These are phyloP conservation scores for Brachionus angularis DNA, from an alignment of 1,140 invertebrate species.

Conservation along the genomic window DNA sequence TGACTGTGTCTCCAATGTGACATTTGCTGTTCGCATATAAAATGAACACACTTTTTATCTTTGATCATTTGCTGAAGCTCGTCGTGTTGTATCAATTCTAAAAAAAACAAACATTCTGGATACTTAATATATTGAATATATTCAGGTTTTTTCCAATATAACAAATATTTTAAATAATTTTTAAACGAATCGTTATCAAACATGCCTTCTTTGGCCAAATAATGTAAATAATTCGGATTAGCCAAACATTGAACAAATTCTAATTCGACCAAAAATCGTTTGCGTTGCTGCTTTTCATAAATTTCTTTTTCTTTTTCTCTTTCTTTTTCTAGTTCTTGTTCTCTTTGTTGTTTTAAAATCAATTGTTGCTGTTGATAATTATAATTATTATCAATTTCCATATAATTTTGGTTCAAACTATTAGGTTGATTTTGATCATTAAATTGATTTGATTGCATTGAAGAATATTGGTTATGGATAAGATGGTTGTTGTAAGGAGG, in stretches of 20 bases:
- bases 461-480: not conserved
- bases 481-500: not conserved
- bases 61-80: slow-evolving; percentile 16
- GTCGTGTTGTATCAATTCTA: slow-evolving; percentile 24
- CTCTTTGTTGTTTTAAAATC: not conserved
- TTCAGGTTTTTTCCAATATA: slow-evolving; percentile 40
- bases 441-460: not conserved
- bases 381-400: not conserved
- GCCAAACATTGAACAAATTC: slow-evolving; percentile 44
- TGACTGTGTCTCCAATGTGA: not conserved
- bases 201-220: slow-evolving; percentile 27
- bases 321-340: slow-evolving; percentile 31
- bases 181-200: slow-evolving; percentile 36
- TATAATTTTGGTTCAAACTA: not conserved
- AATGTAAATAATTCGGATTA: slow-evolving; percentile 44
- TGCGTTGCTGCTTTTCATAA: slow-evolving; percentile 16
- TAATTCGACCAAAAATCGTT: slow-evolving; percentile 39
- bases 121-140: slow-evolving; percentile 43
- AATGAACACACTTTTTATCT: slow-evolving; percentile 15
- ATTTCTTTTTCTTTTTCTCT: slow-evolving; percentile 24
- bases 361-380: slow-evolving; percentile 19
- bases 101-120: slow-evolving; percentile 38
- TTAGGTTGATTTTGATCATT: not conserved
- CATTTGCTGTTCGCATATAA: slow-evolving; percentile 42
- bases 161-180: slow-evolving; percentile 45